Base-by-base conservation (phyloP, 1,140 invertebrate genomes). In the Pachypeltis micranthus region DNA sequence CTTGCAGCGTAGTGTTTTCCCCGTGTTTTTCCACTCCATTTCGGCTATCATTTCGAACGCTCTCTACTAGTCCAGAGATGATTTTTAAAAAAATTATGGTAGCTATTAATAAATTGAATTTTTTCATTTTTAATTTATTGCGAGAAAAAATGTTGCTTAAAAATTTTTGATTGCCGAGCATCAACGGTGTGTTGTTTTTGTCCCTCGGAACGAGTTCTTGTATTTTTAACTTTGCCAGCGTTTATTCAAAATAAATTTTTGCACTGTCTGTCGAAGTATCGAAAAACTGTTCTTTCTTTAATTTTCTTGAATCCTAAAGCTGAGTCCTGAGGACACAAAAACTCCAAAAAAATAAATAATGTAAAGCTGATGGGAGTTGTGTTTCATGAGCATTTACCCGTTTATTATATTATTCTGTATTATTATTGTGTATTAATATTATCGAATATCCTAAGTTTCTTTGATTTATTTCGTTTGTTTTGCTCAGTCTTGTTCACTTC, bases 331-430 rank as follows among this genome's bases (percentile, higher is more conserved):
- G 25, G 27, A 62, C 28, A 24, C 2, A 55, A 62, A 26, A 39
- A 21, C 44, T 62, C 56, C 23, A 34, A 56, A 31, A 31, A n/a
- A 61, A 39, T 55, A 21, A 44, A 44, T 19, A 44, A 21, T 44
- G 16, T 19, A 39, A 61, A 61, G 44, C 31, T 23, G 44, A 58
- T n/a, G 39, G 62, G 55, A 63, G 62, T 57, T 55, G 62, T 62
- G 61, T 63, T 63, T 51, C 62, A 39, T 63, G 27, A 62, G 62
- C 62, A 63, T 63, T 63, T 63, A 63, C 62, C 62, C 47, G 54
- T 56, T 25, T 58, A 61, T 61, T 34, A 60, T 62, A 62, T 62
- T 62, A 63, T 63, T 29, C 26, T 59, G 3, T 59, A 29, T 28
- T 59, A 59, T 29, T 19, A 29, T 16, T 19, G 28, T 29, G n/a